phyloP scores from a whole-genome alignment of 2,888 invertebrate genomes.

The Synergus gifuensis region DNA sequence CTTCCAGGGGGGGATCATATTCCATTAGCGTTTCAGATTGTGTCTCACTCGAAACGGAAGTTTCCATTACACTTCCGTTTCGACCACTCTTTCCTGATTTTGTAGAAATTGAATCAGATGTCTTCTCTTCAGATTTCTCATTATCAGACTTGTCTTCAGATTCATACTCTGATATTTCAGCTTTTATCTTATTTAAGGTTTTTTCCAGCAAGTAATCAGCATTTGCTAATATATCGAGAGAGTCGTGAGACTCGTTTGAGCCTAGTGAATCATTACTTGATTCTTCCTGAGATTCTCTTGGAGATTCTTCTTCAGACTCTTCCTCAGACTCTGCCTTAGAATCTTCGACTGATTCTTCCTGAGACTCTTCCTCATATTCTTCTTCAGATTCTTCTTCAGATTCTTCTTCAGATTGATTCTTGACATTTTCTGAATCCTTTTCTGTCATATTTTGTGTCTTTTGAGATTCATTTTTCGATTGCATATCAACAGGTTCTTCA shows the following conservation, averaged over 20 bases:
- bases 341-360: constrained; percentile 41
- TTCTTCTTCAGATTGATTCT: not conserved
- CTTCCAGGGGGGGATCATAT: constrained; percentile 20
- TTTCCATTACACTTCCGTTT: constrained; percentile 2
- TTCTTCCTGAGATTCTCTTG: constrained; percentile 43
- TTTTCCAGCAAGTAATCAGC: constrained; percentile 71
- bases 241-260: constrained; percentile 51
- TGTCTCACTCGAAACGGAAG: constrained; percentile 23
- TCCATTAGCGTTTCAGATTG: constrained; percentile 49
- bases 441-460: too few species aligned
- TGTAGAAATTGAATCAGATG: constrained; percentile 53
- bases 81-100: constrained; percentile 41
- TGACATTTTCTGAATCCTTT: not conserved
- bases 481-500: too few species aligned
- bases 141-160: constrained; percentile 57
- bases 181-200: constrained; percentile 72
- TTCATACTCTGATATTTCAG: constrained; percentile 72
- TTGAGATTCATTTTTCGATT: not conserved
- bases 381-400: not conserved
- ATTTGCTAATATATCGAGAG: constrained; percentile 65
- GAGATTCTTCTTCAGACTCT: constrained; percentile 62
- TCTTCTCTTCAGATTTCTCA: constrained; percentile 46
- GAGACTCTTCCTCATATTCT: not conserved
- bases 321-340: constrained; percentile 63
- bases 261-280: constrained; percentile 35